Evolutionary conservation across 2,113 vertebrate species (phyloP).

Genomic region (Gasterosteus nipponicus): DNA sequence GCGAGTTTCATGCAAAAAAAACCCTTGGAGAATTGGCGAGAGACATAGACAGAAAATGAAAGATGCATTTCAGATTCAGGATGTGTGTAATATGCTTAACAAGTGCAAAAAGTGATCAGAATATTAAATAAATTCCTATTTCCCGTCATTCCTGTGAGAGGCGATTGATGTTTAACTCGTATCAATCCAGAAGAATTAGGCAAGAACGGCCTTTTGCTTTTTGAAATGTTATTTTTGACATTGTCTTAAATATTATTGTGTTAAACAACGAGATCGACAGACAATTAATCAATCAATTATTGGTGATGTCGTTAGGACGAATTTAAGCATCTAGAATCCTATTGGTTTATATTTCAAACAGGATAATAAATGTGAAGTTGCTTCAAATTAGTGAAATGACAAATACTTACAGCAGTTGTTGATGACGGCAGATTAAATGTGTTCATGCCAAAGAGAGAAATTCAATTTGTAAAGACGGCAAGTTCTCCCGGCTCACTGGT

Average conservation of each 20-base stretch:
- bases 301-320: not conserved
- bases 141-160: not conserved
- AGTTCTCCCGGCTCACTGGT: not conserved
- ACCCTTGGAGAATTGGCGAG: constrained; percentile 3
- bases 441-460: not conserved
- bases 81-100: not conserved
- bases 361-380: not conserved
- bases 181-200: not conserved
- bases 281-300: not conserved
- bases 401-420: not conserved
- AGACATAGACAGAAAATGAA: constrained; percentile 1
- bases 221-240: not conserved
- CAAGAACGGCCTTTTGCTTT: not conserved
- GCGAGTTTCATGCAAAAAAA: not conserved
- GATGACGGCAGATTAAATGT: not conserved
- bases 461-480: not conserved
- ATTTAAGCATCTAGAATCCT: not conserved
- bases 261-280: not conserved
- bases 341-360: not conserved
- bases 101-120: constrained; percentile 14
- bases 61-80: not conserved
- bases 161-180: not conserved
- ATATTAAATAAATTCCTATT: constrained; percentile 2
- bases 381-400: not conserved
- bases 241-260: no score